Evolutionary conservation across 2,113 vertebrate species (phyloP).

Genomic region (Phyllostomus discolor): DNA sequence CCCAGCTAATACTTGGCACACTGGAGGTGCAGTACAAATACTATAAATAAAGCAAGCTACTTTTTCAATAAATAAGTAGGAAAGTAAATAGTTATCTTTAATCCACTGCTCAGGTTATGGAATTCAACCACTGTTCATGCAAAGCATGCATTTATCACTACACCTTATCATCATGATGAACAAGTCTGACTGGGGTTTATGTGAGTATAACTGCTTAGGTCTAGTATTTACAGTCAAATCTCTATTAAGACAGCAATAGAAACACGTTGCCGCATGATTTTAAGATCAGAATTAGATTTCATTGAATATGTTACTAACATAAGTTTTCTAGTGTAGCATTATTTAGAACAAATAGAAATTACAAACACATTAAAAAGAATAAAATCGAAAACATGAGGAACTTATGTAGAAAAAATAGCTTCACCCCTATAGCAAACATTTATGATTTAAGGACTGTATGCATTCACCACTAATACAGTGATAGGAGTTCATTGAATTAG

Average conservation of each 20-base stretch:
- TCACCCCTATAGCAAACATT: neutral
- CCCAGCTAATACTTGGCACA: neutral
- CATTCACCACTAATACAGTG: neutral
- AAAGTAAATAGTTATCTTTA: neutral
- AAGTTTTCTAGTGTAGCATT: neutral
- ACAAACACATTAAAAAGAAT: neutral
- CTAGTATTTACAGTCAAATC: neutral
- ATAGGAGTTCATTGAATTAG: neutral
- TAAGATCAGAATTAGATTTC: neutral
- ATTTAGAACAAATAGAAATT: neutral
- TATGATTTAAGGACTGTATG: neutral
- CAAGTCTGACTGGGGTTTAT: neutral
- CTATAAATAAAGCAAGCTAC: neutral
- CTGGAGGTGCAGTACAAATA: neutral
- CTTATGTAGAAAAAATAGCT: neutral
- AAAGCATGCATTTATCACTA: neutral
- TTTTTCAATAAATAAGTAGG: neutral
- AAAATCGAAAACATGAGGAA: neutral
- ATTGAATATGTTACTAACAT: neutral
- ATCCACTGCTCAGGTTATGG: neutral
- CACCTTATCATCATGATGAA: neutral
- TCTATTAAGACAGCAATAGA: neutral
- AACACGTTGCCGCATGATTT: neutral
- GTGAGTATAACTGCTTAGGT: neutral
- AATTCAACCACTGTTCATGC: neutral